Base-by-base conservation (phyloP, 2,888 invertebrate genomes). In the Tipula unca region DNA sequence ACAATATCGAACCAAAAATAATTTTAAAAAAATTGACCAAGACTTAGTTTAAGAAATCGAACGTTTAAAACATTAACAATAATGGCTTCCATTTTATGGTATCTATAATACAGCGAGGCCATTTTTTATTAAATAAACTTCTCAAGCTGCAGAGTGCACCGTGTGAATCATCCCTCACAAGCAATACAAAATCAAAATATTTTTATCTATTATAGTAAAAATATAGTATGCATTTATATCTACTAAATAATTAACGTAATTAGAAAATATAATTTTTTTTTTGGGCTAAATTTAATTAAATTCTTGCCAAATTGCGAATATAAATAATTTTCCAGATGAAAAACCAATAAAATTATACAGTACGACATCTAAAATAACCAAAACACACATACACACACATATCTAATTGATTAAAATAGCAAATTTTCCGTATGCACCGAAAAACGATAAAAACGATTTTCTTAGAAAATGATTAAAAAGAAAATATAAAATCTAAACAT, bases 381-480 rank as follows among this genome's bases (percentile, higher is more conserved):
- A 20, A 20, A 48, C 3, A 48, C 8, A 20, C 10, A 42, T 13
- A 17, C 48, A 69, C 69, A 69, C 20, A 69, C 69, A 69, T 69
- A 69, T 69, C 69, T 25, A 69, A 69, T 69, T 3, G 25, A 69
- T 25, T 69, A 69, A 69, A 10, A 25, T 4, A 69, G 69, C 25
- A 69, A 69, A 69, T 69, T 69, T 69, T 69, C 69, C 20, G 25
- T 25, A 69, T 69, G 69, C 25, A 20, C 69, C 69, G 69, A 69
- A 20, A 69, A 69, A 48, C 48, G 6, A 17, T 20, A 69, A 69
- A 69, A 69, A 25, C 10, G 25, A 69, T 69, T 69, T 69, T 69
- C 69, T 20, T 69, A 69, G 69, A 69, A 69, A 69, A 69, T 69
- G 69, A 69, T 69, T 69, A 69, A 69, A 48, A 48, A 69, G 69